These are phyloP conservation scores for Melopsittacus undulatus DNA, from an alignment of 2,797 vertebrate genomes.

Conservation along the genomic window DNA sequence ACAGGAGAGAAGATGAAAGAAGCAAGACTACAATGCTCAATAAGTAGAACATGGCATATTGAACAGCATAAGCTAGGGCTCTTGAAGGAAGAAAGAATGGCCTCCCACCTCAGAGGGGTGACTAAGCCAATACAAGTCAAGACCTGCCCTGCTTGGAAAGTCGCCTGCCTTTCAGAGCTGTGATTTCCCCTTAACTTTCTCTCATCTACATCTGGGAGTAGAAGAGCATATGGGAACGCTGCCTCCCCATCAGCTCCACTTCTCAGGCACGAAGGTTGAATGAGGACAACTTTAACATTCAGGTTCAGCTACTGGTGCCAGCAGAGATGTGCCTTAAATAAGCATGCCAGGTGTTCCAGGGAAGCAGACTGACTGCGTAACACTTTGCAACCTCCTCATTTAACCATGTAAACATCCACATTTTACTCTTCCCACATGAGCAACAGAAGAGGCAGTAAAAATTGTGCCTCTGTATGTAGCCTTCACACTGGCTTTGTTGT, in stretches of 20 bases:
- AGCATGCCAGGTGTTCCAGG: background rate
- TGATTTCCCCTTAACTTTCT: background rate
- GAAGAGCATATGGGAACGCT: background rate
- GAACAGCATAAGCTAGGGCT: background rate
- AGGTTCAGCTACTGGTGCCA: background rate
- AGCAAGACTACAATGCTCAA: background rate
- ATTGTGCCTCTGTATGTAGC: background rate
- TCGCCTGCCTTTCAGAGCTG: background rate
- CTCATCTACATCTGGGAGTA: accelerated
- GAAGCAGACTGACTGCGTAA: background rate
- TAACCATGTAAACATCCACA: background rate
- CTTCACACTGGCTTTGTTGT: background rate
- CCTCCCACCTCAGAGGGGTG: background rate
- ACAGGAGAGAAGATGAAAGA: background rate
- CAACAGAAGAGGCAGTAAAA: background rate
- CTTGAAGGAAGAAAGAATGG: background rate
- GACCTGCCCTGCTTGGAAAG: background rate
- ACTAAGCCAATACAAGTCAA: background rate
- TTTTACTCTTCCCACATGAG: background rate
- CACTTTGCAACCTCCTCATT: background rate
- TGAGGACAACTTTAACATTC: background rate
- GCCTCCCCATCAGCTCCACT: background rate
- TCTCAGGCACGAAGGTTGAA: background rate
- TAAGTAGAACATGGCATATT: background rate
- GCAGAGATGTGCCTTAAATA: background rate